Conservation (phyloP, 2,888 invertebrate genomes). For the Acleris emargana region DNA sequence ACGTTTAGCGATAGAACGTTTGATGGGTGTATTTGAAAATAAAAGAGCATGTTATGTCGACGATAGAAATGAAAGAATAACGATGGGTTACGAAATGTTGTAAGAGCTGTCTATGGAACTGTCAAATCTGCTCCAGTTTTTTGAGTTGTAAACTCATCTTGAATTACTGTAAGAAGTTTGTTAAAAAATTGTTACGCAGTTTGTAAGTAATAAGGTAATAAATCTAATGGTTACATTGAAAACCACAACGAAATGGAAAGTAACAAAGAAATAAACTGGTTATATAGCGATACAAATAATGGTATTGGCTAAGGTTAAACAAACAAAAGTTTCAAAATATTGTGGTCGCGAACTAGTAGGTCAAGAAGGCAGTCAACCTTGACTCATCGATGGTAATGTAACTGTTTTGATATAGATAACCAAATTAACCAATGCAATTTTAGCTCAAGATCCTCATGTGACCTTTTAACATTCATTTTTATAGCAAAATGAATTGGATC, state of each 20-base stretch:
- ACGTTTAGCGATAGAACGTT: conserved; percentile 32
- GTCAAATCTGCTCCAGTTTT: conserved; percentile 33
- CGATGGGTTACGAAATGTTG: conserved; percentile 33
- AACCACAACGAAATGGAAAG: conserved; percentile 8
- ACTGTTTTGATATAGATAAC: conserved; percentile 26
- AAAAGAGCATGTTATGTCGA: conserved; percentile 36
- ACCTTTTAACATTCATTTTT: conserved; percentile 30
- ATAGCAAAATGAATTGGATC: conserved; percentile 18
- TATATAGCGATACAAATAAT: conserved; percentile 23
- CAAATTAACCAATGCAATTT: conserved; percentile 3
- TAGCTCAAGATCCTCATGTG: conserved; percentile 5
- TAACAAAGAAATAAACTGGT: conserved; percentile 5
- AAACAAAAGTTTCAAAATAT: conserved; percentile 25
- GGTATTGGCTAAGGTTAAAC: conserved; percentile 27
- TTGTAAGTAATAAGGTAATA: conserved; percentile 4
- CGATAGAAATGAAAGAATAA: conserved; percentile 37
- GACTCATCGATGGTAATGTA: conserved; percentile 24
- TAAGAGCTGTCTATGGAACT: conserved; percentile 31
- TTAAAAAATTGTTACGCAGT: background rate
- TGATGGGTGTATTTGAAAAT: conserved; percentile 36
- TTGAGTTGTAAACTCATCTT: conserved; percentile 16
- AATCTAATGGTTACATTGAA: background rate
- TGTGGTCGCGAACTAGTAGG: conserved; percentile 30
- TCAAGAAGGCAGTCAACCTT: conserved; percentile 33
- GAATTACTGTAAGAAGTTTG: conserved; percentile 11